A percentile compares a stretch with the other conserved stretches of the same genome.
Evolutionary conservation across 2,888 invertebrate species (phyloP).

Genomic region (Drosophila buzzatii): DNA sequence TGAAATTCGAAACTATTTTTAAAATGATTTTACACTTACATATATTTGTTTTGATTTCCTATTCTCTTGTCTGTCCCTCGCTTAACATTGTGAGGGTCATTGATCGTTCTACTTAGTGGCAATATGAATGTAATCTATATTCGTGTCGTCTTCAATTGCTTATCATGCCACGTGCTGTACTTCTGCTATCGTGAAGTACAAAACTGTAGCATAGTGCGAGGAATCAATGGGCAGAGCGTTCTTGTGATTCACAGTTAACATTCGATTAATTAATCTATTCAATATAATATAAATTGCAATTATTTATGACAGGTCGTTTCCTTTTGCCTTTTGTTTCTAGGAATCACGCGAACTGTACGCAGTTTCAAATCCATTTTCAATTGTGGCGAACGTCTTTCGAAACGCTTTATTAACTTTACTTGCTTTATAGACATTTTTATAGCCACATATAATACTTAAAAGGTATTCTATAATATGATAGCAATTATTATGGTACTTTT

Average conservation of each 20-base stretch:
- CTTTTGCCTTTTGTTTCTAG: background rate
- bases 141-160: conserved; percentile 6
- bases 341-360: background rate
- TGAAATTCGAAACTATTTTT: background rate
- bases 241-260: conserved; percentile 20
- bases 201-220: background rate
- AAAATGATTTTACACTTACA: background rate
- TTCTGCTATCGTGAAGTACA: background rate
- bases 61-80: background rate
- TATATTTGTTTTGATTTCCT: conserved; percentile 1
- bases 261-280: background rate
- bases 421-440: conserved; percentile 3
- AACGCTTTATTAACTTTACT: background rate
- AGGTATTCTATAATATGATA: background rate
- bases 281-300: conserved; percentile 16
- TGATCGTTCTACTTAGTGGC: background rate
- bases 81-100: conserved; percentile 1
- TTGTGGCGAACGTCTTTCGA: background rate
- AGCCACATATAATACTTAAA: background rate
- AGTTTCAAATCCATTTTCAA: background rate
- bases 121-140: conserved; percentile 7
- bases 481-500: background rate
- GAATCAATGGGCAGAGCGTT: conserved; percentile 4
- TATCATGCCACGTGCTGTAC: conserved; percentile 26
- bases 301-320: conserved; percentile 4